These are phyloP conservation scores for Rachycentron canadum DNA, from an alignment of 2,797 vertebrate genomes.

Conservation along the genomic window DNA sequence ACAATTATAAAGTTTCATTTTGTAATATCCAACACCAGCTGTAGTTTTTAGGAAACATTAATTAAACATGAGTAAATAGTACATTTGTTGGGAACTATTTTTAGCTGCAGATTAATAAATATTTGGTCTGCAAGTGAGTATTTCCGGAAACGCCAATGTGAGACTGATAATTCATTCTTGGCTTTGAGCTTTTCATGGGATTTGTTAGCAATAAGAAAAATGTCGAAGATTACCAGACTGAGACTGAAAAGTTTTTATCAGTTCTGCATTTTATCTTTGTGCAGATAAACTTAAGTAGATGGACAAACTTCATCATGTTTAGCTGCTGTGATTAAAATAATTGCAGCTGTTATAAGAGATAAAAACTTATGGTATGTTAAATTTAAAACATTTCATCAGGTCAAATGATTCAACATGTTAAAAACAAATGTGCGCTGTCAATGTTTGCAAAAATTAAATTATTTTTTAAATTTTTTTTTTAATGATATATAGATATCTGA, in stretches of 20 bases:
- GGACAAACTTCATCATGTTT: not conserved
- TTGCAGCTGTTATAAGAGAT: not conserved
- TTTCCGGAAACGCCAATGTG: not conserved
- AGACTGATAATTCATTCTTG: not conserved
- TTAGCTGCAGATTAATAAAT: not conserved
- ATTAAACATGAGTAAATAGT: not conserved
- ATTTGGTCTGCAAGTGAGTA: not conserved
- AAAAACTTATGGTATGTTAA: not conserved
- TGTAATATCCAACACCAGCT: not conserved
- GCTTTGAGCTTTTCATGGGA: not conserved
- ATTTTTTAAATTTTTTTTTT: not conserved
- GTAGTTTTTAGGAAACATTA: not conserved
- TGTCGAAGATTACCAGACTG: not conserved
- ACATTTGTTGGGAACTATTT: not conserved
- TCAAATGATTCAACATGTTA: not conserved
- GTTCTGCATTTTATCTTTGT: slow-evolving; percentile 10
- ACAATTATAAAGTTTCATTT: not conserved
- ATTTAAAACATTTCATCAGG: not conserved
- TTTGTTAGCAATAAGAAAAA: not conserved
- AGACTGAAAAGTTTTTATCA: not conserved
- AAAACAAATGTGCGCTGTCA: not conserved
- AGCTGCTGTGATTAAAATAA: not conserved
- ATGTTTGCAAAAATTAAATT: not conserved
- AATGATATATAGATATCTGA: not conserved
- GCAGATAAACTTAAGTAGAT: not conserved